Evolutionary conservation across 2,888 invertebrate species (phyloP), one percentile per base, ranked within the genome.

Genomic region (Amphimallon solstitiale): DNA sequence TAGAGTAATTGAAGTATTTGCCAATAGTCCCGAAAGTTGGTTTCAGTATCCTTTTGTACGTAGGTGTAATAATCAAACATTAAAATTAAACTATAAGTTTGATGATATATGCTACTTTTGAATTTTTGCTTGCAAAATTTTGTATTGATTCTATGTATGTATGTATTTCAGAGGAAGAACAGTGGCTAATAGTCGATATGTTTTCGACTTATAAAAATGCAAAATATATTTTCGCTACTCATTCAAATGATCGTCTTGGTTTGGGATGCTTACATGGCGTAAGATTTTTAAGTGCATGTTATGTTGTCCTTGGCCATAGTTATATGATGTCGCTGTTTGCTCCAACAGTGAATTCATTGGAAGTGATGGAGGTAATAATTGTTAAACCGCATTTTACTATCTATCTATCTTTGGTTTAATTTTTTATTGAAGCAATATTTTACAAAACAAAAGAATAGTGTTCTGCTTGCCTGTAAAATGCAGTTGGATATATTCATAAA

Each of bases 231-330:
- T 67, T 73, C n/a, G 61, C 67, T 10, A 54, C 70, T 19, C 70
- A 71, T 34, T 66, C 64, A 17, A 65, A 65, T 40, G 60, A 62
- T 21, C 40, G 35, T n/a, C 35, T 46, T 9, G 73, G 73, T 45
- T 67, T 79, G 37, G 74, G 75, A 66, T 79, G 78, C 68, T 69
- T 87, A 9, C 83, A 86, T 70, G 87, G 87, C 7, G 80, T 88
- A 4, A 79, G 87, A 35, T 83, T 83, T 68, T 69, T 85, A 19
- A 84, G 83, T 69, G 85, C 84, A 65, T 73, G 77, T 43, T 85
- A 84, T 81, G 83, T 86, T 1, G 75, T 84, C 15, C 66, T 84
- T 9, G 85, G 84, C 1, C 86, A 86, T 70, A 77, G 81, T 43
- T 84, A 80, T 73, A 73, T 79, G 15, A 76, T 78, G 73, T 73